phyloP scores from a whole-genome alignment of 2,113 vertebrate species.

The Oryzias melastigma region DNA sequence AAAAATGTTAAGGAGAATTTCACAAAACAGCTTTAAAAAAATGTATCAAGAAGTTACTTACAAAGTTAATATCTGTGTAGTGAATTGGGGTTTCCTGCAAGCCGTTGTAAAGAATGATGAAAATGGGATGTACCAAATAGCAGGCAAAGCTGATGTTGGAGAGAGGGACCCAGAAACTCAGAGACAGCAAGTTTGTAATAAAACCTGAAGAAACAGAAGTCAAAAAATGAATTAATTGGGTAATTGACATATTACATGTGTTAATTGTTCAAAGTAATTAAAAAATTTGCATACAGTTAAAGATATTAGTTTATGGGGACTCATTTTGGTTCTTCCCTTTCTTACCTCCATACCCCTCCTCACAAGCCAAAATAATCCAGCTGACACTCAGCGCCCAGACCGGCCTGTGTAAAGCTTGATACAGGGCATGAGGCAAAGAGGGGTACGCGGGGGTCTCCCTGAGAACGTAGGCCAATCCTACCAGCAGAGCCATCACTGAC shows the following conservation, averaged over 20 bases:
- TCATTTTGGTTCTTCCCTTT: background rate
- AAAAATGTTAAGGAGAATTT: background rate
- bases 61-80: constrained; percentile 82
- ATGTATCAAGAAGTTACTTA: constrained; percentile 56
- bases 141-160: constrained; percentile 85
- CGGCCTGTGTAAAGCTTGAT: constrained; percentile 82
- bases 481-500: constrained; percentile 67
- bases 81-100: constrained; percentile 83
- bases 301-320: background rate
- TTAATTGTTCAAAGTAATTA: background rate
- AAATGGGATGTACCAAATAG: constrained; percentile 80
- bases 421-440: constrained; percentile 68
- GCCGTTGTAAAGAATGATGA: constrained; percentile 81
- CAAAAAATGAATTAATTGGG: background rate
- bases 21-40: background rate
- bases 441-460: constrained; percentile 62
- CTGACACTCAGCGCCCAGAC: constrained; percentile 79
- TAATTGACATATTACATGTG: background rate
- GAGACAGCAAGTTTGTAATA: constrained; percentile 75
- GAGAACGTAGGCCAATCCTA: constrained; percentile 72
- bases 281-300: background rate
- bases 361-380: constrained; percentile 83
- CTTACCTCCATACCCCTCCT: constrained; percentile 83
- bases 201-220: constrained; percentile 63
- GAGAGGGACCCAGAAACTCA: constrained; percentile 75